Evolutionary conservation across 1,140 invertebrate genomes (phyloP).

Genomic region (Zaprionus africanus): DNA sequence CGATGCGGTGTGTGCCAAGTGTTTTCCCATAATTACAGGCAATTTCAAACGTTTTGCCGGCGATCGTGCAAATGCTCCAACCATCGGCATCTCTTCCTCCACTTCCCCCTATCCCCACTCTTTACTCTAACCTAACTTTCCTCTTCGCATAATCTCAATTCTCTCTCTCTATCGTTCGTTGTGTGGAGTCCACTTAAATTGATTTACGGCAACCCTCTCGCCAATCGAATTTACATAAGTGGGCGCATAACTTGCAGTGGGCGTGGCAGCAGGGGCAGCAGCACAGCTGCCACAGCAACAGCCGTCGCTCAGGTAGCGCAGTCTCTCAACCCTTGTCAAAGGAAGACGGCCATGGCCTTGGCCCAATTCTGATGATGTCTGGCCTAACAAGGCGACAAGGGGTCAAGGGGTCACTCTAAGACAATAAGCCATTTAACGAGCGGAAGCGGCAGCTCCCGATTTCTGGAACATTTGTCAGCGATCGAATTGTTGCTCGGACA

Average conservation of each 20-base stretch:
- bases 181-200: slow-evolving; percentile 72
- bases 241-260: slow-evolving; percentile 58
- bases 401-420: slow-evolving; percentile 69
- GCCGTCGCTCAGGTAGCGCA: slow-evolving; percentile 37
- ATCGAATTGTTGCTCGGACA: slow-evolving; percentile 15
- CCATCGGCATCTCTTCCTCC: neutral
- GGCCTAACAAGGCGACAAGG: slow-evolving; percentile 51
- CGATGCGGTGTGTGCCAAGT: slow-evolving; percentile 61
- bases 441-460: slow-evolving; percentile 10
- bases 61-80: slow-evolving; percentile 47
- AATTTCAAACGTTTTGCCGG: slow-evolving; percentile 57
- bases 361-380: slow-evolving; percentile 56
- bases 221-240: slow-evolving; percentile 78
- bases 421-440: slow-evolving; percentile 68
- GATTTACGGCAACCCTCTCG: slow-evolving; percentile 69
- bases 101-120: neutral
- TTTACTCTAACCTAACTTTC: neutral
- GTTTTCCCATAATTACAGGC: slow-evolving; percentile 75
- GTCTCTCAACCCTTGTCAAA: slow-evolving; percentile 50
- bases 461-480: slow-evolving; percentile 61
- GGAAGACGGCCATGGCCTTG: slow-evolving; percentile 51
- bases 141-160: neutral
- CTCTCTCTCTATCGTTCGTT: slow-evolving; percentile 7
- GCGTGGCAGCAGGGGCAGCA: slow-evolving; percentile 41
- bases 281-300: slow-evolving; percentile 37